phyloP scores from a whole-genome alignment of 2,888 invertebrate genomes.

The Cryptocephalus moraei region DNA sequence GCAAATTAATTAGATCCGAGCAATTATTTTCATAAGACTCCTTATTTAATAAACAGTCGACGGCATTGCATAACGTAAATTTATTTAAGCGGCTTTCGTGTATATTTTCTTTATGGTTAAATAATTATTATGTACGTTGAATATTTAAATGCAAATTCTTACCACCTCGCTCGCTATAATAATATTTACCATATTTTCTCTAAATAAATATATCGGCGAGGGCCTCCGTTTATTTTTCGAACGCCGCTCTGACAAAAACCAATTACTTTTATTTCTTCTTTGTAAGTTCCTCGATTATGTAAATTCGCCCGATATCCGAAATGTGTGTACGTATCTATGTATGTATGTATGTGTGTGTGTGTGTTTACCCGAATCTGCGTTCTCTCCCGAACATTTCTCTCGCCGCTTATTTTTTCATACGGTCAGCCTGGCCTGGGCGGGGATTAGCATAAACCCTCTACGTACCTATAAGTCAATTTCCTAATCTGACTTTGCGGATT shows the following conservation, averaged over 20 bases:
- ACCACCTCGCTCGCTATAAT: conserved; percentile 10
- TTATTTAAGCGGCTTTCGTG: conserved; percentile 4
- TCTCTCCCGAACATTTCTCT: background rate
- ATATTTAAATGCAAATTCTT: conserved; percentile 11
- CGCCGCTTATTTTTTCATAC: conserved; percentile 12
- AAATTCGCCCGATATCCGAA: no score
- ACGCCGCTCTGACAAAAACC: conserved; percentile 4
- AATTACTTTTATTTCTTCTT: conserved; percentile 7
- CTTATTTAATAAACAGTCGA: conserved; percentile 3
- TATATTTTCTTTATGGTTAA: conserved; percentile 15
- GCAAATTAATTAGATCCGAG: conserved; percentile 9
- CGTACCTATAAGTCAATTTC: conserved; percentile 21
- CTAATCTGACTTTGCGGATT: conserved; percentile 24
- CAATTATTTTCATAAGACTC: conserved; percentile 9
- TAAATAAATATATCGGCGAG: conserved; percentile 9
- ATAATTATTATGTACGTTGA: conserved; percentile 11
- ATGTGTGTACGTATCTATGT: no score
- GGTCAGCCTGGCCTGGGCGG: conserved; percentile 16
- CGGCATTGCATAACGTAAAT: conserved; percentile 11
- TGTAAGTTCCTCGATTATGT: conserved; percentile 3
- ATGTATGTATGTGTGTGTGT: no score
- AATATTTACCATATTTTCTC: conserved; percentile 12
- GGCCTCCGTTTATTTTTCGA: conserved; percentile 1
- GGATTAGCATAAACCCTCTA: conserved; percentile 13
- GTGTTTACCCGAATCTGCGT: no score